These are phyloP conservation scores for Macrosiphum euphorbiae DNA, from an alignment of 2,888 invertebrate genomes.

Conservation along the genomic window DNA sequence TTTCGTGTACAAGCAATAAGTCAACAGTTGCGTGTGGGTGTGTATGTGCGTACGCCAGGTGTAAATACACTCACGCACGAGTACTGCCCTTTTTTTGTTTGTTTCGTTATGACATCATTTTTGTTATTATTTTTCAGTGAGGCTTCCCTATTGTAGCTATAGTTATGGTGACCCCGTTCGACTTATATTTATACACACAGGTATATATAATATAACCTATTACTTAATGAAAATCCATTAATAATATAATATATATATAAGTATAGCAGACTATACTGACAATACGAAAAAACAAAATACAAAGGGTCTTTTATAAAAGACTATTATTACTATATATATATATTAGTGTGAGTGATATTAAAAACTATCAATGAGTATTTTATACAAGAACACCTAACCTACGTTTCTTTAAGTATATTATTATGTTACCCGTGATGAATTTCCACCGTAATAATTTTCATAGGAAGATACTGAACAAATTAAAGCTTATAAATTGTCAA, in stretches of 20 bases:
- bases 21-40: conserved; percentile 55
- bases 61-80: conserved; percentile 35
- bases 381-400: too few species aligned
- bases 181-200: neutral
- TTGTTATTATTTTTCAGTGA: conserved; percentile 26
- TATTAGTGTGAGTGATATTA: neutral
- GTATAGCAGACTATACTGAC: neutral
- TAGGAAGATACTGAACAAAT: neutral
- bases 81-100: neutral
- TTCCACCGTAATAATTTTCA: neutral
- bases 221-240: conserved; percentile 58
- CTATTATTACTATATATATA: neutral
- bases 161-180: conserved; percentile 4
- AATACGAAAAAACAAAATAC: neutral
- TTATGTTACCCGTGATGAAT: neutral
- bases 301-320: neutral
- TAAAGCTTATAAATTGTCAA: neutral
- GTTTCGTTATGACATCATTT: conserved; percentile 39
- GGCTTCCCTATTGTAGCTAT: conserved; percentile 5
- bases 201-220: neutral
- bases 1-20: conserved; percentile 34
- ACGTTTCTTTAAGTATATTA: neutral
- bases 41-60: conserved; percentile 43
- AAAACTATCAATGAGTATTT: neutral
- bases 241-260: neutral